Base-by-base conservation (phyloP, 2,113 vertebrate species). In the Gallinago media region DNA sequence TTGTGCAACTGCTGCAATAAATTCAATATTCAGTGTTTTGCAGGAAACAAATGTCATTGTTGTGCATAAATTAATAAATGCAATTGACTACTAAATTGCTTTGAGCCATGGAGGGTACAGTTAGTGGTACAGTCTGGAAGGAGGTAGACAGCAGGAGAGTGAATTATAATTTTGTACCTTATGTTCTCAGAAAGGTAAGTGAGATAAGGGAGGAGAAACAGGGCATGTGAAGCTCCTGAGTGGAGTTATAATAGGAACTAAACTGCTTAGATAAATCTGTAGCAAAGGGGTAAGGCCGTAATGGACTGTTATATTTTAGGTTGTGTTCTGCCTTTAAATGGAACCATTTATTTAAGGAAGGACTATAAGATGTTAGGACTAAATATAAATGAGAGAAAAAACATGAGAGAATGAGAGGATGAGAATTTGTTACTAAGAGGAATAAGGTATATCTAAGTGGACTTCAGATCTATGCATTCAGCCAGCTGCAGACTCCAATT, bases 231-330 rank as follows among this genome's bases (percentile, higher is more conserved):
- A 94, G 44, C 13, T 89, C 65, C 62, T 78, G 74, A 88, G 63
- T 83, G 74, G 71, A 94, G 72, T 94, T 89, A 85, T 49, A 94
- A 94, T 59, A 68, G 61, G 74, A 88, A 74, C 27, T 86, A 88
- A 93, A 92, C 79, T 67, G 59, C 79, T 84, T 65, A 82, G 40
- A 95, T 93, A 94, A 97, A 96, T 96, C 90, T 86, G 68, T 58
- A 89, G 65, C 67, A 75, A 95, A 90, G 56, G 86, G 25, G 68
- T 63, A 94, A 82, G 31, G 34, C 76, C 81, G n/a, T 93, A 97
- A 97, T 67, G 63, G 88, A 89, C 85, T 87, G 46, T 76, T 88
- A 49, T 83, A 93, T 82, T 95, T 96, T 63, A 94, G 63, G 50
- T 90, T 93, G 46, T 88, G 49, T 86, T 94, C 81, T 86, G 62